These are phyloP conservation scores for Buceros bicornis DNA, from an alignment of 2,797 vertebrate species.

Conservation along the genomic window DNA sequence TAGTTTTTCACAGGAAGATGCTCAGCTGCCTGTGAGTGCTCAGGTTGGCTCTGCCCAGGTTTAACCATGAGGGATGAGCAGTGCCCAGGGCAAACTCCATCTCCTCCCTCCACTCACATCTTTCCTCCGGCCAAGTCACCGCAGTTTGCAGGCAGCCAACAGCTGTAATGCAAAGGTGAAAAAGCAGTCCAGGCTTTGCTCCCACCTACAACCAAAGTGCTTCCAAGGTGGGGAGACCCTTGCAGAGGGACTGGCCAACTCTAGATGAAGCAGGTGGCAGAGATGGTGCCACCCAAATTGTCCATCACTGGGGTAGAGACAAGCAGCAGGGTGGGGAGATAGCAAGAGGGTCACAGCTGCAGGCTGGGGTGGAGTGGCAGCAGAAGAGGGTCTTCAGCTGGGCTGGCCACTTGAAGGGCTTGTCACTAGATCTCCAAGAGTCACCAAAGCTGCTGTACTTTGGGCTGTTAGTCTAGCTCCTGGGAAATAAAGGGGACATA, in stretches of 20 bases:
- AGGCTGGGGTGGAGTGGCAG: neutral
- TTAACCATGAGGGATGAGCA: neutral
- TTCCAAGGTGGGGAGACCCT: neutral
- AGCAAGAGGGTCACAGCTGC: neutral
- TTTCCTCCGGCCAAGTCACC: neutral
- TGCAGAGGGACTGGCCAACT: neutral
- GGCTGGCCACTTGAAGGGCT: neutral
- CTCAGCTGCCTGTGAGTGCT: neutral
- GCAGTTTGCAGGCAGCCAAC: neutral
- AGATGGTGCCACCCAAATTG: neutral
- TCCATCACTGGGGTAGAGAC: neutral
- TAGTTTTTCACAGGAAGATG: constrained; percentile 23
- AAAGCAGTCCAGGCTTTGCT: constrained; percentile 1
- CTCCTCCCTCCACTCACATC: neutral
- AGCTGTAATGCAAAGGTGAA: constrained; percentile 6
- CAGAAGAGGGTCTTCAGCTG: neutral
- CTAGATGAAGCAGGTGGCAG: rapidly evolving
- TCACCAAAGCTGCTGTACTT: neutral
- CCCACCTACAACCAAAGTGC: neutral
- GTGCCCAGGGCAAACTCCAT: neutral
- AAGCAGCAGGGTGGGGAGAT: neutral
- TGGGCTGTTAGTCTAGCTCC: neutral
- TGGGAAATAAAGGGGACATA: neutral
- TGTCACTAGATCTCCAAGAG: rapidly evolving
- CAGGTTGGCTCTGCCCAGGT: neutral